Evolutionary conservation across 2,888 invertebrate genomes (phyloP), one percentile per base, ranked within the genome.

Genomic region (Cryptus viduatorius): DNA sequence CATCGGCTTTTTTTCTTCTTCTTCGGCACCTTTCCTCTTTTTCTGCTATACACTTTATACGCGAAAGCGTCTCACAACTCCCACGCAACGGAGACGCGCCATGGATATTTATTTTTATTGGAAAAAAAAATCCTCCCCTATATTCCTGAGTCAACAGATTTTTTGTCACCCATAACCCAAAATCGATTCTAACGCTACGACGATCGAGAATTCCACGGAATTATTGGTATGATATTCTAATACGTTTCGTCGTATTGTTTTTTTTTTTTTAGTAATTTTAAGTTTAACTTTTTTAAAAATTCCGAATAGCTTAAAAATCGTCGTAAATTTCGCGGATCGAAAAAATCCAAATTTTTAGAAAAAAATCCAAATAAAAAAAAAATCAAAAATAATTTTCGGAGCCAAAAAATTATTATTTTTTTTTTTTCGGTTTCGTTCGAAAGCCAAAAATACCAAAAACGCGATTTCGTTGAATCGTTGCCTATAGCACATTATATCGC

Each of bases 91-190:
- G 59, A 61, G 42, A 84, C 78, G 83, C 67, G 68, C 73, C 50
- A 71, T 83, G 87, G 90, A 91, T 89, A 91, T 91, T 91, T 90
- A 91, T 91, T 91, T 90, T 91, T 91, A 91, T 91, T 90, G 88
- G 89, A 64, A 86, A 64, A 84, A 37, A 37, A 37, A 37, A 37
- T 37, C 87, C 83, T 87, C 59, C 10, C 67, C 61, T 88, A 87
- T 86, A 86, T 88, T 87, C 87, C 89, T 88, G 90, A 90, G 90
- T 91, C 90, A 89, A 91, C 91, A 89, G 90, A 90, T 90, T 91
- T 88, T 87, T 88, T 86, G 86, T 89, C 89, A 86, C 87, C 88
- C 81, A 82, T 87, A 85, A 79, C 86, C 85, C 84, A 79, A 89
- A 82, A 89, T 89, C 89, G 88, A 90, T 89, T 86, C 85, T 73